phyloP scores from a whole-genome alignment of 2,797 vertebrate genomes.

The Helicolenus hilgendorfi region DNA sequence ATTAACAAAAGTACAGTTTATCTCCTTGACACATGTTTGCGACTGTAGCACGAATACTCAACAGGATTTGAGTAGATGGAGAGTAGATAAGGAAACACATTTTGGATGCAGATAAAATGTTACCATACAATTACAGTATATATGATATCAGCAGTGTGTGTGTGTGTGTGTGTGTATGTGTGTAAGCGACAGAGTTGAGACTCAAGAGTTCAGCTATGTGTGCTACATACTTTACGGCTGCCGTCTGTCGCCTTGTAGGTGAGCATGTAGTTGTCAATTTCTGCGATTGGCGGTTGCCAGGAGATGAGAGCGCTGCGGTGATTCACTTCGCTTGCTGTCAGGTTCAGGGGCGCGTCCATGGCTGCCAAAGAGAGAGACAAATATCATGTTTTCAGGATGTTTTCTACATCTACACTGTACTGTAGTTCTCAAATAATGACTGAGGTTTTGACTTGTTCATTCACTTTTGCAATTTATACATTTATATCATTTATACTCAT shows the following conservation, averaged over 20 bases:
- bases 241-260: slow-evolving; percentile 94
- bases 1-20: slow-evolving; percentile 18
- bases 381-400: neutral
- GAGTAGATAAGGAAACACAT: slow-evolving; percentile 9
- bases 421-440: neutral
- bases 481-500: neutral
- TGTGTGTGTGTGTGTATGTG: neutral
- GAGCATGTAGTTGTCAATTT: slow-evolving; percentile 97
- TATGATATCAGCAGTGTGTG: neutral
- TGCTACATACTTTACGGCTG: slow-evolving; percentile 93
- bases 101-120: slow-evolving; percentile 16
- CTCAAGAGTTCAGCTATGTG: neutral
- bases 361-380: slow-evolving; percentile 83
- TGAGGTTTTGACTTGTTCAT: neutral
- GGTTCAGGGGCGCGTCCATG: slow-evolving; percentile 95
- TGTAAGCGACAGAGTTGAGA: neutral
- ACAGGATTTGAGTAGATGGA: neutral
- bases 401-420: neutral
- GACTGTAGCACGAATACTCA: neutral
- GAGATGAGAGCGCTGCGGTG: slow-evolving; percentile 96
- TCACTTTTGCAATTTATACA: neutral
- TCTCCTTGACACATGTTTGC: slow-evolving; percentile 16
- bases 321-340: slow-evolving; percentile 96
- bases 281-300: slow-evolving; percentile 95
- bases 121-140: neutral